phyloP scores from a whole-genome alignment of 1,140 invertebrate species.

The Panulirus ornatus region DNA sequence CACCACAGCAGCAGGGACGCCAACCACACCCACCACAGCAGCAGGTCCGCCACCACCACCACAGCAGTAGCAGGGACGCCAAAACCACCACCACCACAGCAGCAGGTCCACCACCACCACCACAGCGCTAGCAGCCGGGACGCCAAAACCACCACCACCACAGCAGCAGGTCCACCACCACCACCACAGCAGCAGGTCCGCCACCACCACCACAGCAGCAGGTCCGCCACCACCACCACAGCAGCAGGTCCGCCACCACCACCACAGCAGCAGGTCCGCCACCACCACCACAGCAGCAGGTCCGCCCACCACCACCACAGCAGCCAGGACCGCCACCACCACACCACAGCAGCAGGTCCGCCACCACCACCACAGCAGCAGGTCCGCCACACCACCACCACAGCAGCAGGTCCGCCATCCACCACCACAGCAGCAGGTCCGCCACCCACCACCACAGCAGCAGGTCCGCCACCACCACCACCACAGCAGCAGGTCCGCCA shows the following conservation, averaged over 20 bases:
- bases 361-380: neutral
- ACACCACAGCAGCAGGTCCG: neutral
- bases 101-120: neutral
- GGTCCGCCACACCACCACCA: neutral
- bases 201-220: neutral
- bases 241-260: neutral
- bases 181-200: neutral
- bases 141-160: neutral
- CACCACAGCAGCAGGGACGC: no score
- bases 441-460: neutral
- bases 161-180: neutral
- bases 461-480: neutral
- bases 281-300: neutral
- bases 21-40: neutral
- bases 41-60: neutral
- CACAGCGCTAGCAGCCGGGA: no score
- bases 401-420: neutral
- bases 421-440: neutral
- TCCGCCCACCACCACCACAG: neutral
- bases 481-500: neutral
- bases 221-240: neutral
- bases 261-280: neutral
- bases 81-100: neutral
- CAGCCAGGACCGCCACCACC: neutral
- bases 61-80: no score